Percentiles rank a stretch among this genome's conserved stretches.
Conservation (phyloP, 2,113 vertebrate species). For the Mohoua ochrocephala region DNA sequence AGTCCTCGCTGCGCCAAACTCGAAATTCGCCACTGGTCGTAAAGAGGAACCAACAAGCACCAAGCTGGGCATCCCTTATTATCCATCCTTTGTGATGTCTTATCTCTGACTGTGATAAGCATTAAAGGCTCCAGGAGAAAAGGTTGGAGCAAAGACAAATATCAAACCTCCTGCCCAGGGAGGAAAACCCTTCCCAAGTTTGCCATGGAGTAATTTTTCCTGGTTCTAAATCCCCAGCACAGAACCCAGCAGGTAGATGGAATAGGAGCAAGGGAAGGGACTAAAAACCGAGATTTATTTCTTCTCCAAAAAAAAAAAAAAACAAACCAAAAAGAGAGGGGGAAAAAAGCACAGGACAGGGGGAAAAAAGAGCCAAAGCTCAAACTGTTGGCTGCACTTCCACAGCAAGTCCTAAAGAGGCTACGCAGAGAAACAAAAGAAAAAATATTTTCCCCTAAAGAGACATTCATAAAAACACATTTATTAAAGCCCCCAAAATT, state of each 20-base stretch:
- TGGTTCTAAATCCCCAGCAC: background rate
- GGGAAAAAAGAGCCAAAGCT: background rate
- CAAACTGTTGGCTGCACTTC: conserved; percentile 14
- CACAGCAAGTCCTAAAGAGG: conserved; percentile 29
- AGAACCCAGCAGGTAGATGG: background rate
- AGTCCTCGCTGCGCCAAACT: background rate
- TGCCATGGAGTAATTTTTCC: background rate
- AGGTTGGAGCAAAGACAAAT: background rate
- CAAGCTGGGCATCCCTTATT: background rate
- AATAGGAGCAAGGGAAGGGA: conserved; percentile 43
- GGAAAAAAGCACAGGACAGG: background rate
- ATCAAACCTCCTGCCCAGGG: background rate
- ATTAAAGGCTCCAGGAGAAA: background rate
- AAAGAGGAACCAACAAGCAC: background rate
- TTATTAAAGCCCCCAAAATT: conserved; percentile 24
- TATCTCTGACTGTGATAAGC: background rate
- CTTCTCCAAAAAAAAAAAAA: background rate
- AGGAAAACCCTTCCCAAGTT: background rate
- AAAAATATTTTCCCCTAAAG: conserved; percentile 42
- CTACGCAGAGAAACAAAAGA: conserved; percentile 50
- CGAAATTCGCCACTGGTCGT: background rate
- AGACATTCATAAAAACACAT: conserved; percentile 22
- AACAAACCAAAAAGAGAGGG: background rate
- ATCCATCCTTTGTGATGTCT: background rate
- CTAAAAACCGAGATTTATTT: conserved; percentile 19